Percentiles rank a stretch among this genome's conserved stretches.
Evolutionary conservation across 2,113 vertebrate species (phyloP).

Genomic region (Pluvialis apricaria): DNA sequence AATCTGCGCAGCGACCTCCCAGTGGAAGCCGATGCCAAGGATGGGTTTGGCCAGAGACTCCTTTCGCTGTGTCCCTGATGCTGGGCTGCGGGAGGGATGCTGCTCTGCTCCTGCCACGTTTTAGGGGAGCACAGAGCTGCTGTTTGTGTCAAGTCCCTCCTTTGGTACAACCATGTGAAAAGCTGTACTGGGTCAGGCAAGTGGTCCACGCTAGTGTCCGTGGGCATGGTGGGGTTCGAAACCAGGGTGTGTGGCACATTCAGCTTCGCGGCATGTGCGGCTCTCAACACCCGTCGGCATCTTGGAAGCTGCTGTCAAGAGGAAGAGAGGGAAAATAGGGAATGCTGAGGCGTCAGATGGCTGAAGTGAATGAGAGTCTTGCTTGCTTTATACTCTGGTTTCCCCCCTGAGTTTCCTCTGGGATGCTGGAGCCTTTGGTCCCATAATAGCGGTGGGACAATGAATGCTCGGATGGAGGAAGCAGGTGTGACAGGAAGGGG

Average conservation of each 20-base stretch:
- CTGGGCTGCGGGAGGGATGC: not conserved
- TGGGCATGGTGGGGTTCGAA: not conserved
- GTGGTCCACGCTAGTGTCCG: fast-evolving
- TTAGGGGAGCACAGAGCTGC: not conserved
- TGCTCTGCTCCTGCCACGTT: fast-evolving
- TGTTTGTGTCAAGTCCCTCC: not conserved
- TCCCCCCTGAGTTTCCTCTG: slow-evolving; percentile 48
- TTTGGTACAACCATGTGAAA: not conserved
- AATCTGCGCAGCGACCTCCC: not conserved
- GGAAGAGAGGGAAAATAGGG: not conserved
- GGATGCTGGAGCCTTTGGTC: not conserved
- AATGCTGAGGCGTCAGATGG: not conserved
- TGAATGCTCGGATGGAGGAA: slow-evolving; percentile 28
- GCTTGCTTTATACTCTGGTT: not conserved
- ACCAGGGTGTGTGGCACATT: not conserved
- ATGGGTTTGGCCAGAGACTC: not conserved
- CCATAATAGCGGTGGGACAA: slow-evolving; percentile 1
- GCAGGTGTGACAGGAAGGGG: slow-evolving; percentile 38
- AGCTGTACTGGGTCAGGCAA: not conserved
- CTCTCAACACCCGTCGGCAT: fast-evolving
- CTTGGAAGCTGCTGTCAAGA: not conserved
- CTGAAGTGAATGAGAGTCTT: not conserved
- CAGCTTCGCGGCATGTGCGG: fast-evolving
- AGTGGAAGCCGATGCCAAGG: not conserved
- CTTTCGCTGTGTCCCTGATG: fast-evolving